These are phyloP conservation scores for Platyscapa corneri DNA, from an alignment of 1,140 invertebrate species.

Conservation along the genomic window DNA sequence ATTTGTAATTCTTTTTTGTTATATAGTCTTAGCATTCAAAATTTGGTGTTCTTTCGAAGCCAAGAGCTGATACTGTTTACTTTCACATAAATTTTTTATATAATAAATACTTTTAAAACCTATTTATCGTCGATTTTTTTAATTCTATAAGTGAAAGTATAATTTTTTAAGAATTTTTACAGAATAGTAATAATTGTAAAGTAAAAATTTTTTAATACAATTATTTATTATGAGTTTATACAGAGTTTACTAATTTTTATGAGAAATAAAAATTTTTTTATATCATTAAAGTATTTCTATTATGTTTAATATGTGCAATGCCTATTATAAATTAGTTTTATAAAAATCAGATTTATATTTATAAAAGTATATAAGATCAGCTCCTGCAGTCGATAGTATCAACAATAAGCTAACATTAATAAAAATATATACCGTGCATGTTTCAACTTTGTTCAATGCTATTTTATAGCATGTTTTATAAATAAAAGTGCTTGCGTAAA, in stretches of 20 bases:
- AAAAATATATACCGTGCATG: conserved; percentile 34
- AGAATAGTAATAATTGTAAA: conserved; percentile 12
- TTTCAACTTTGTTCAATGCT: conserved; percentile 35
- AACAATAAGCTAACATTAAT: conserved; percentile 21
- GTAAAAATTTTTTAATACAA: conserved; percentile 20
- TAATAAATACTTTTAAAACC: conserved; percentile 26
- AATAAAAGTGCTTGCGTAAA: conserved; percentile 22
- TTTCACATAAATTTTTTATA: conserved; percentile 31
- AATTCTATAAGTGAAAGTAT: conserved; percentile 34
- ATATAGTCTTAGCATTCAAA: conserved; percentile 50
- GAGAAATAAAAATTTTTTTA: background rate
- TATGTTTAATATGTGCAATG: conserved; percentile 4
- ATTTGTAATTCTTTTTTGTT: conserved; percentile 47
- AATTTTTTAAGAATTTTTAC: conserved; percentile 41
- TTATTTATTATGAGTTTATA: conserved; percentile 40
- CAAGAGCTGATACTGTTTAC: conserved; percentile 47
- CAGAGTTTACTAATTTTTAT: conserved; percentile 10
- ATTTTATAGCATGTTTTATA: conserved; percentile 42
- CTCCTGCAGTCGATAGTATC: conserved; percentile 6
- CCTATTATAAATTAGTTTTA: conserved; percentile 39
- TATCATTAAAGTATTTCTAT: conserved; percentile 24
- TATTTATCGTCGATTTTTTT: conserved; percentile 37
- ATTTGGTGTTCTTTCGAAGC: conserved; percentile 34
- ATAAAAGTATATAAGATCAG: conserved; percentile 35
- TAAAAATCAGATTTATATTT: conserved; percentile 31